phyloP scores from a whole-genome alignment of 1,140 invertebrate species.

The Zaprionus ornatus region DNA sequence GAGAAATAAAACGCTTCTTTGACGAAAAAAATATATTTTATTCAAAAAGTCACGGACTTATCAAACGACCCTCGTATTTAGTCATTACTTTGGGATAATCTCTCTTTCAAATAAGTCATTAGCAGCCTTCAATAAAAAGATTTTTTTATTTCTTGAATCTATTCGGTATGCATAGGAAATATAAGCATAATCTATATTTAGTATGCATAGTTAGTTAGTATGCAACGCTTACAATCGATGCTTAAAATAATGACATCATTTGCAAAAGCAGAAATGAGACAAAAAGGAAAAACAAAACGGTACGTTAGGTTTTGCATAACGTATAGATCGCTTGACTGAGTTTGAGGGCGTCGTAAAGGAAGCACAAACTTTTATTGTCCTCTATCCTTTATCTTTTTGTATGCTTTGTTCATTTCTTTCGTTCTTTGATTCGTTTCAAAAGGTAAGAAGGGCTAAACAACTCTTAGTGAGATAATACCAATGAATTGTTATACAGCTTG shows the following conservation, averaged over 20 bases:
- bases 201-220: constrained; percentile 6
- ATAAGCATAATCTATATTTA: background rate
- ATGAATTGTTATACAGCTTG: background rate
- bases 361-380: background rate
- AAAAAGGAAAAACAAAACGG: background rate
- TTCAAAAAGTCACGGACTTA: too few relatives aligned
- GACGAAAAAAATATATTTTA: too few relatives aligned
- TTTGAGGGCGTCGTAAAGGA: background rate
- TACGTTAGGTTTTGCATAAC: background rate
- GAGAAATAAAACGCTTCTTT: too few relatives aligned
- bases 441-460: background rate
- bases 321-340: background rate
- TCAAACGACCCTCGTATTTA: too few relatives aligned
- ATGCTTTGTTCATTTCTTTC: background rate
- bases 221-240: background rate
- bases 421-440: background rate
- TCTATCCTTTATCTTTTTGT: background rate
- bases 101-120: too few relatives aligned
- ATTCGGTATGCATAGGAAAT: background rate
- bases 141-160: background rate
- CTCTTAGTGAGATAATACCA: background rate
- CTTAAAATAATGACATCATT: constrained; percentile 5
- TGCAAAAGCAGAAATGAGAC: background rate
- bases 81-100: too few relatives aligned
- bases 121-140: background rate